Percentiles rank a stretch among this genome's conserved stretches.
These are phyloP conservation scores for Pithys albifrons DNA, from an alignment of 2,113 vertebrate species.

Conservation along the genomic window DNA sequence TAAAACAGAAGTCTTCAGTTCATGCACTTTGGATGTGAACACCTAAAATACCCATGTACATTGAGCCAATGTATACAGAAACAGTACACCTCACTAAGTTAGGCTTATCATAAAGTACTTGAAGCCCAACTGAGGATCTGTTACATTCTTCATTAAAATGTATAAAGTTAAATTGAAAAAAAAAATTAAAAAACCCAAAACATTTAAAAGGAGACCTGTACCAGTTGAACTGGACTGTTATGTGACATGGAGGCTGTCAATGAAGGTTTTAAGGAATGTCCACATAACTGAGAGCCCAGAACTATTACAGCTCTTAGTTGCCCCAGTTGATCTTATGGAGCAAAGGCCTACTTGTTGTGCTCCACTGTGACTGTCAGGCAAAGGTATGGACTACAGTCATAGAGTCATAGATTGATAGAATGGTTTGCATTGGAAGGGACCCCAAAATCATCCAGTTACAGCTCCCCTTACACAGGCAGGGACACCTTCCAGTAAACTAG, in stretches of 20 bases:
- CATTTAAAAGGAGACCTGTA: not conserved
- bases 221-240: not conserved
- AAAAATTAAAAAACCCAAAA: not conserved
- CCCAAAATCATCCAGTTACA: not conserved
- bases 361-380: not conserved
- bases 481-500: not conserved
- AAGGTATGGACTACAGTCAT: not conserved
- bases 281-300: not conserved
- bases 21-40: not conserved
- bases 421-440: not conserved
- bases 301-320: not conserved
- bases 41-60: not conserved
- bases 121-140: not conserved
- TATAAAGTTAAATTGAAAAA: not conserved
- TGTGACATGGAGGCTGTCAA: not conserved
- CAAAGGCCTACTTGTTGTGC: not conserved
- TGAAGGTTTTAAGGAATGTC: not conserved
- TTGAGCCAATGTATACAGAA: not conserved
- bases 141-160: not conserved
- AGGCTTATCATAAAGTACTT: not conserved
- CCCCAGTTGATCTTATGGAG: not conserved
- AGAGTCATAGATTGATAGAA: not conserved
- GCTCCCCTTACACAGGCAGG: not conserved
- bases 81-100: not conserved
- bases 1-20: not conserved